Evolutionary conservation across 2,113 vertebrate genomes (phyloP), one percentile per base, ranked within the genome.

Genomic region (Pangasianodon hypophthalmus): DNA sequence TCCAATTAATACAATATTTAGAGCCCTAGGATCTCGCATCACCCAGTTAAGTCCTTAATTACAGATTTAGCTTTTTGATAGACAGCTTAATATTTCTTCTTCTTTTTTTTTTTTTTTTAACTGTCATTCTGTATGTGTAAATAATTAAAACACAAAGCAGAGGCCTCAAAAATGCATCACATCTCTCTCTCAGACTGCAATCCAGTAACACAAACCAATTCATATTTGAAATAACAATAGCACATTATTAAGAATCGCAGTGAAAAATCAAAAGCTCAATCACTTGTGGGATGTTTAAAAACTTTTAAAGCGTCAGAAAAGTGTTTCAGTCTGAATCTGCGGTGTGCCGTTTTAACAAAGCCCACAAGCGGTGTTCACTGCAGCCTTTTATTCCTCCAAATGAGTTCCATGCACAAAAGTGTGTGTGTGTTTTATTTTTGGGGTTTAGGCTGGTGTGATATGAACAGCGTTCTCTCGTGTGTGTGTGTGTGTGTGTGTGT

Each of bases 371-470:
- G 79, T 32, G 21, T 41, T 88, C 79, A 32, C 56, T 50, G 26
- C 54, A 26, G 54, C 46, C 32, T 60, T 81, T 81, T 41, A 81
- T 87, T 81, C 75, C 44, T 67, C n/a, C 29, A 81, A 81, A 88
- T 62, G 58, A 88, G 8, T 88, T 88, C 87, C 86, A 58, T 24
- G 32, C 37, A 56, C 14, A 13, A 73, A 19, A 48, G 26, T 13
- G 69, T 32, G 54, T 7, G 69, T 32, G 54, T 7, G 71, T 60
- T 77, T 87, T 60, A 46, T 87, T 77, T 87, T 75, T 29, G 52
- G 9, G 67, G 69, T 75, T 87, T 26, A n/a, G 52, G 50, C 6
- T 67, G 54, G 24, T 46, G 71, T 77, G 86, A 87, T 87, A 21
- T 77, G 41, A 24, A 46, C 73, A 77, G 37, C 6, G 18, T 44